Percentiles rank a stretch among this genome's conserved stretches.
Conservation (phyloP, 2,888 invertebrate species). For the Amphipyra tragopoginis region DNA sequence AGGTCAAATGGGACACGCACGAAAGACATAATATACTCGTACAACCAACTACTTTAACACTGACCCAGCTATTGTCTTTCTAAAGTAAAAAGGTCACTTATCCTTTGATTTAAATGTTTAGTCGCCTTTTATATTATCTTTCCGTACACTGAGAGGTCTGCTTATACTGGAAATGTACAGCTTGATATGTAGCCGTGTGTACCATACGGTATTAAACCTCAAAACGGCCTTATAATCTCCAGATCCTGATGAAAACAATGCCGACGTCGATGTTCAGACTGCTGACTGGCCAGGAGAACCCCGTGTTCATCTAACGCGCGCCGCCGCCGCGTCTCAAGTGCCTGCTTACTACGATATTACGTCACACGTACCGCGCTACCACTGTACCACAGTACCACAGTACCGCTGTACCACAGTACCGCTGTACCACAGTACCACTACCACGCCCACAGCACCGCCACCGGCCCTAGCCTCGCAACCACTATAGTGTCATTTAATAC, state of each 20-base stretch:
- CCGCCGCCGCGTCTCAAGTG: constrained; percentile 87
- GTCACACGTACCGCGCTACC: background rate
- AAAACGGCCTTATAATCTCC: constrained; percentile 56
- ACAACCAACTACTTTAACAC: too few relatives aligned
- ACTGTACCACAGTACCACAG: constrained; percentile 20
- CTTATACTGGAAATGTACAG: too few relatives aligned
- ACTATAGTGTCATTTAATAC: background rate
- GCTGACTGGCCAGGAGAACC: constrained; percentile 99
- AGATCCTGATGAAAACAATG: constrained; percentile 99
- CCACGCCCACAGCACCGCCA: constrained; percentile 40
- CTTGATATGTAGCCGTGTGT: too few relatives aligned
- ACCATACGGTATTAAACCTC: too few relatives aligned
- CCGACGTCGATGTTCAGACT: constrained; percentile 99
- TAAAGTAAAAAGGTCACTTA: too few relatives aligned
- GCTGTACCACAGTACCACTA: constrained; percentile 6
- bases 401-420: constrained; percentile 46
- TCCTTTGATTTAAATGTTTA: too few relatives aligned
- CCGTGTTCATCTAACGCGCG: constrained; percentile 97
- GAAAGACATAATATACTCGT: too few relatives aligned
- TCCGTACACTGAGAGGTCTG: too few relatives aligned
- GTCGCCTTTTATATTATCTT: too few relatives aligned
- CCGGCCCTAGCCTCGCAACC: constrained; percentile 51
- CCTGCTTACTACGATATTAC: constrained; percentile 82
- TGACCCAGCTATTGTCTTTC: too few relatives aligned
- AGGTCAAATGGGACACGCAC: too few relatives aligned